Conservation (phyloP, 1,140 invertebrate genomes). For the Drosophila miranda region DNA sequence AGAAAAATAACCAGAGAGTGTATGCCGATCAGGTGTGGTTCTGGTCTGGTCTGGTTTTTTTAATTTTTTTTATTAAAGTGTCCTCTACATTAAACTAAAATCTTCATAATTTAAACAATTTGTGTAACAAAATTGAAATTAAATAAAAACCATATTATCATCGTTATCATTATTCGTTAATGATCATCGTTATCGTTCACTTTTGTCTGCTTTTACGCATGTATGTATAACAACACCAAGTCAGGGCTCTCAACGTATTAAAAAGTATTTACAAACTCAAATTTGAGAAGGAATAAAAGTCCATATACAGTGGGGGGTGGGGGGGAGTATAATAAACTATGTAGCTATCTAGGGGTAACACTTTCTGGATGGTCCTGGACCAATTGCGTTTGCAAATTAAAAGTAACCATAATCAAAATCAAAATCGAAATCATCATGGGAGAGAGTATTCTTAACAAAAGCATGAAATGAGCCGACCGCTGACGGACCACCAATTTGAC, state of each 20-base stretch:
- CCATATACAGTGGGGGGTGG: slow-evolving; percentile 27
- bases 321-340: slow-evolving; percentile 11
- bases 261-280: slow-evolving; percentile 51
- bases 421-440: slow-evolving; percentile 6
- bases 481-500: slow-evolving; percentile 37
- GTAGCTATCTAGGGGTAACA: slow-evolving; percentile 1
- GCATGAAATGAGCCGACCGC: slow-evolving; percentile 17
- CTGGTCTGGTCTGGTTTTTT: slow-evolving; percentile 35
- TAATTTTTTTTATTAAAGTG: slow-evolving; percentile 55
- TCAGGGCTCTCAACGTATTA: slow-evolving; percentile 48
- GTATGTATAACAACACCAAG: slow-evolving; percentile 68
- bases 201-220: slow-evolving; percentile 26
- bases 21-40: slow-evolving; percentile 3
- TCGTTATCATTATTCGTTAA: slow-evolving; percentile 33
- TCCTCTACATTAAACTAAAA: slow-evolving; percentile 40
- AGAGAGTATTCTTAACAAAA: slow-evolving; percentile 4
- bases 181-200: slow-evolving; percentile 28
- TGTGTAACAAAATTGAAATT: slow-evolving; percentile 60
- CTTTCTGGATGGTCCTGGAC: slow-evolving; percentile 54
- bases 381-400: slow-evolving; percentile 37
- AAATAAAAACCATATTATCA: slow-evolving; percentile 44
- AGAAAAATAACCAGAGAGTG: not conserved
- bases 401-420: slow-evolving; percentile 30
- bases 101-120: slow-evolving; percentile 37
- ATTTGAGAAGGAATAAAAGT: slow-evolving; percentile 27